These are phyloP conservation scores for Nibea coibor DNA, from an alignment of 2,113 vertebrate genomes.

Conservation along the genomic window DNA sequence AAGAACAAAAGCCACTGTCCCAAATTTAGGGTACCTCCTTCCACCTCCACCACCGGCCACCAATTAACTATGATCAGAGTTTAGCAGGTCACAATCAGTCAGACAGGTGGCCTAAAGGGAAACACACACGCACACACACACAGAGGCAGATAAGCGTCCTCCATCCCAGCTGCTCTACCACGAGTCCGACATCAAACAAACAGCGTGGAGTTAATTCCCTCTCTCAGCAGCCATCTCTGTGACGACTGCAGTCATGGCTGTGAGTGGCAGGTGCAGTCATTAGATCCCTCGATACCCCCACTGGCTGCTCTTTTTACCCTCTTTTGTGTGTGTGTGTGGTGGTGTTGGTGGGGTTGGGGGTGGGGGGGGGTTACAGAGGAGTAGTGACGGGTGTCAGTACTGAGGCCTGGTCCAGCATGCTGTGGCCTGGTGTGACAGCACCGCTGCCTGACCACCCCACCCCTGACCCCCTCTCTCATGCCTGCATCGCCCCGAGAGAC, in stretches of 20 bases:
- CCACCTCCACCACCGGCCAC: constrained; percentile 34
- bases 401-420: constrained; percentile 72
- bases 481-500: constrained; percentile 78
- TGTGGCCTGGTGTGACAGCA: constrained; percentile 77
- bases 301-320: constrained; percentile 80
- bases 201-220: constrained; percentile 48
- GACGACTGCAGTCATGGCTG: constrained; percentile 60
- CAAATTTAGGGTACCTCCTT: constrained; percentile 30
- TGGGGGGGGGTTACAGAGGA: constrained; percentile 14
- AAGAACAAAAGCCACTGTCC: constrained; percentile 28
- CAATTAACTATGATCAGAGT: constrained; percentile 74
- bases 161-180: constrained; percentile 63
- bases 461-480: constrained; percentile 69
- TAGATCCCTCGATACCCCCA: constrained; percentile 70
- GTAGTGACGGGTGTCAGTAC: constrained; percentile 66
- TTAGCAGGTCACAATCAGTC: constrained; percentile 68
- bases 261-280: constrained; percentile 77
- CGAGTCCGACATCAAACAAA: constrained; percentile 62
- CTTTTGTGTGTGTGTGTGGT: constrained; percentile 38
- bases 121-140: constrained; percentile 34
- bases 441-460: constrained; percentile 63
- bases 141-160: constrained; percentile 9
- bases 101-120: constrained; percentile 67
- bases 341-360: neutral
- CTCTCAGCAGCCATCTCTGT: constrained; percentile 51